Percentiles rank a stretch among this genome's conserved stretches.
phyloP scores from a whole-genome alignment of 2,113 vertebrate genomes.

The Malurus melanocephalus region DNA sequence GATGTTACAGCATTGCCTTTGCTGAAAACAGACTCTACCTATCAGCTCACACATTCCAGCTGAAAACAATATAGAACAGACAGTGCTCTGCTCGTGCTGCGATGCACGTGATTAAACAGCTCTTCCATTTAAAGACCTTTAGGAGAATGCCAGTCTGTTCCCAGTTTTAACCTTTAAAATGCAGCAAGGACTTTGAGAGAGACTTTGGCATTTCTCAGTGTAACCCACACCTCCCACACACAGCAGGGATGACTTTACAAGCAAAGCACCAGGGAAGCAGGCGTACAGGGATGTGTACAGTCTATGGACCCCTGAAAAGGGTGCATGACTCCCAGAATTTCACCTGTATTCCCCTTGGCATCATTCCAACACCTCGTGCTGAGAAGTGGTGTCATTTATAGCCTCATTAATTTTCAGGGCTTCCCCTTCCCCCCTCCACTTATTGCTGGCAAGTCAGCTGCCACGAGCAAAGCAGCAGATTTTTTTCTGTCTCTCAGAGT shows the following conservation, averaged over 20 bases:
- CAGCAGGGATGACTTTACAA: conserved; percentile 22
- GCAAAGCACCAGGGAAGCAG: background rate
- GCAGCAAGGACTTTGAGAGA: conserved; percentile 15
- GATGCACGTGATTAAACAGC: conserved; percentile 15
- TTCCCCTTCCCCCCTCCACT: background rate
- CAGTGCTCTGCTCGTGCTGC: background rate
- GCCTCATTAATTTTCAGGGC: background rate
- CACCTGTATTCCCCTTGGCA: background rate
- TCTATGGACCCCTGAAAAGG: background rate
- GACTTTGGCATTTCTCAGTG: conserved; percentile 38
- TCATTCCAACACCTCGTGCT: background rate
- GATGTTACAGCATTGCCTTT: background rate
- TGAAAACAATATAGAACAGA: background rate
- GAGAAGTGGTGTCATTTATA: background rate
- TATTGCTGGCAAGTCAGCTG: background rate
- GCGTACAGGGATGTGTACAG: background rate
- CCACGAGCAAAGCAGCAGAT: background rate
- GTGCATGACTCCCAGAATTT: background rate
- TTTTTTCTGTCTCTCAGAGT: background rate
- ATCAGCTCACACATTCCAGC: background rate
- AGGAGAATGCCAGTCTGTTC: conserved; percentile 27
- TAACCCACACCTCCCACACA: conserved; percentile 56
- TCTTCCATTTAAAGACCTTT: conserved; percentile 40
- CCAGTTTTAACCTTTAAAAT: conserved; percentile 61
- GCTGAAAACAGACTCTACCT: background rate